A percentile compares a stretch with the other conserved stretches of the same genome.
Conservation (phyloP, 2,888 invertebrate species). For the Polymixis lichenea region DNA sequence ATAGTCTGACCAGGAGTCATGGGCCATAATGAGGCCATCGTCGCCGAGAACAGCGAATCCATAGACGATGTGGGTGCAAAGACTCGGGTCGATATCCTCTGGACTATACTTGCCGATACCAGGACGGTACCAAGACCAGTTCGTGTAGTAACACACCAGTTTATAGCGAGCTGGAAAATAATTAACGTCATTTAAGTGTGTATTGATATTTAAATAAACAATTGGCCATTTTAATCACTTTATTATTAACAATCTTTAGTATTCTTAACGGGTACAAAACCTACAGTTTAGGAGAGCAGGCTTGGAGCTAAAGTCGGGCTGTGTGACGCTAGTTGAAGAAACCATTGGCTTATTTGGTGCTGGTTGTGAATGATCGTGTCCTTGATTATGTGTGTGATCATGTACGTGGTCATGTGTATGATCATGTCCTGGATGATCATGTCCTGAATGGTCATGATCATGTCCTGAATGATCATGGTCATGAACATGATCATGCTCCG, state of each 20-base stretch:
- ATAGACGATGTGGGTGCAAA: conserved; percentile 98
- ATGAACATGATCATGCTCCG: conserved; percentile 45
- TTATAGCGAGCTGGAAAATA: conserved; percentile 93
- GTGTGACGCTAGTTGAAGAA: conserved; percentile 80
- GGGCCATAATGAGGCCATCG: conserved; percentile 94
- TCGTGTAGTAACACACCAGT: conserved; percentile 97
- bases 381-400: conserved; percentile 36
- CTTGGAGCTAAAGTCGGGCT: conserved; percentile 72
- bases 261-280: conserved; percentile 65
- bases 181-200: conserved; percentile 1
- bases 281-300: conserved; percentile 83
- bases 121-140: conserved; percentile 98
- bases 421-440: conserved; percentile 50
- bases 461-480: conserved; percentile 30
- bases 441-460: conserved; percentile 33
- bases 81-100: conserved; percentile 95
- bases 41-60: conserved; percentile 98
- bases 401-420: conserved; percentile 46
- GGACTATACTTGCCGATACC: conserved; percentile 96
- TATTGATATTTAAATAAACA: background rate
- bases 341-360: conserved; percentile 68
- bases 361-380: conserved; percentile 55
- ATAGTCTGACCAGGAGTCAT: conserved; percentile 97
- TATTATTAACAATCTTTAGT: conserved; percentile 9
- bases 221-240: conserved; percentile 11